These are phyloP conservation scores for Hydrolagus affinis DNA, from an alignment of 2,113 vertebrate species.

Conservation along the genomic window DNA sequence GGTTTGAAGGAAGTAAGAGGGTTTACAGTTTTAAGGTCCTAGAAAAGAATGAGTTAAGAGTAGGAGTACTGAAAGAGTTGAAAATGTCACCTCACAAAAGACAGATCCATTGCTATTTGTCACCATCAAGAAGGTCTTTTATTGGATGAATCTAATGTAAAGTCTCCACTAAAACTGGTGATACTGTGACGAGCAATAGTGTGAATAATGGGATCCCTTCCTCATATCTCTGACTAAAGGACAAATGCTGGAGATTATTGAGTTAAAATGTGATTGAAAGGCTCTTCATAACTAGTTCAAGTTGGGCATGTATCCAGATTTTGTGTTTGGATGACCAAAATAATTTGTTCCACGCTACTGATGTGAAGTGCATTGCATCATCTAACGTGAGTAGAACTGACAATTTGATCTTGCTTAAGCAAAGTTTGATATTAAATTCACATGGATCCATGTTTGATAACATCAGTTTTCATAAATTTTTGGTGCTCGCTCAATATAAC, in stretches of 20 bases:
- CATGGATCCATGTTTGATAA: neutral
- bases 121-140: no score
- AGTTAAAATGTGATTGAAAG: neutral
- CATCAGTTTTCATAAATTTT: neutral
- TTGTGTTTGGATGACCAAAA: neutral
- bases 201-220: neutral
- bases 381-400: neutral
- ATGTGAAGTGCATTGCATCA: neutral
- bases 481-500: neutral
- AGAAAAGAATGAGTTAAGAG: no score
- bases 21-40: no score
- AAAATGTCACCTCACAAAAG: no score
- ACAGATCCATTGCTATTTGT: no score
- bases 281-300: neutral
- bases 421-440: neutral
- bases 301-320: neutral
- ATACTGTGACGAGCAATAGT: neutral
- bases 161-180: neutral
- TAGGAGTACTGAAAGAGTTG: no score
- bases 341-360: neutral
- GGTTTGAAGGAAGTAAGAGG: no score
- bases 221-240: neutral
- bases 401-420: no score
- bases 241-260: neutral
- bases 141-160: neutral